phyloP scores from a whole-genome alignment of 2,797 vertebrate genomes.

The Lacerta bilineata region DNA sequence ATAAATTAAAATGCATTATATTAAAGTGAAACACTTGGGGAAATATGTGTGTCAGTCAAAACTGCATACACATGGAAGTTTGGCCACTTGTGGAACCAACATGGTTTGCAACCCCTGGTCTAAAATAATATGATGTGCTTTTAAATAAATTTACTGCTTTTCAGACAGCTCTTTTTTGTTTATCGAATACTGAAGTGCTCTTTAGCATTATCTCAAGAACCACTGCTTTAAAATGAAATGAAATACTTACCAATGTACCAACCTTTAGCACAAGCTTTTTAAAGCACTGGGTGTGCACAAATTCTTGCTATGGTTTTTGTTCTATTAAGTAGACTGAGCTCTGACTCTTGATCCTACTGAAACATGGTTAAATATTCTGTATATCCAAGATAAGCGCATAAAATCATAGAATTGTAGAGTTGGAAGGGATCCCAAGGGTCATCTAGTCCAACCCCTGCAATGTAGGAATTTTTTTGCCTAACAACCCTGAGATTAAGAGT shows the following conservation, averaged over 20 bases:
- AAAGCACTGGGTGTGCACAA: accelerated
- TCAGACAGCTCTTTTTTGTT: slow-evolving; percentile 29
- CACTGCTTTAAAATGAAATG: background rate
- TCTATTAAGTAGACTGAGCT: accelerated
- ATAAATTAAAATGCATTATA: no score
- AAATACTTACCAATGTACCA: background rate
- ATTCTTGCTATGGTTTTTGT: slow-evolving; percentile 13
- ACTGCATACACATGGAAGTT: no score
- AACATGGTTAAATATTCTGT: background rate
- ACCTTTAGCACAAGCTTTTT: background rate
- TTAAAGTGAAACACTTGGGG: no score
- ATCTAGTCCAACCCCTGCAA: no score
- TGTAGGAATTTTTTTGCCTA: no score
- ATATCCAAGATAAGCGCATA: background rate
- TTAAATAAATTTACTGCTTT: slow-evolving; percentile 12
- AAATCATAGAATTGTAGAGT: no score
- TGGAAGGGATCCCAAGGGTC: no score
- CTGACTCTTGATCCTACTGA: background rate
- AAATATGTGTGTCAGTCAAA: no score
- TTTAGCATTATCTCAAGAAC: slow-evolving; percentile 20
- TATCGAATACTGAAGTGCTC: slow-evolving; percentile 5
- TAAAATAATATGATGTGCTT: slow-evolving; percentile 33
- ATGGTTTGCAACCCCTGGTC: no score
- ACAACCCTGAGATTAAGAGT: no score
- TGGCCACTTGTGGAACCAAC: no score